These are phyloP conservation scores for Cryptosula pallasiana DNA, from an alignment of 2,888 invertebrate species.

Conservation along the genomic window DNA sequence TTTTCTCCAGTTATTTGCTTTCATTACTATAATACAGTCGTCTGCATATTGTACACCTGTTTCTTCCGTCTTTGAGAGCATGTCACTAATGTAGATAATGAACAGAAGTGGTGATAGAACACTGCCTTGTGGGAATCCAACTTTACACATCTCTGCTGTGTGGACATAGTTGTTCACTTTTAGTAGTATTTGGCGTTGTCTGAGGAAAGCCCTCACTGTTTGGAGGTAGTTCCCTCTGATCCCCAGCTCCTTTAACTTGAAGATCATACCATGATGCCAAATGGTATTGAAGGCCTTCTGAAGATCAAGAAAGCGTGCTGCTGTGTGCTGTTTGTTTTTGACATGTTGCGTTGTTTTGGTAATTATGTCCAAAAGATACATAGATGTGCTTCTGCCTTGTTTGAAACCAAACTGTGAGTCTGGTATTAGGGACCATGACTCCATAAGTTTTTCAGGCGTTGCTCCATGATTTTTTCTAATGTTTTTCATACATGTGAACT, in stretches of 20 bases:
- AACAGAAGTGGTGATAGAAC: too few relatives aligned
- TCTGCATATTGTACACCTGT: too few relatives aligned
- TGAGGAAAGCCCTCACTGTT: background rate
- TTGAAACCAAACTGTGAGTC: background rate
- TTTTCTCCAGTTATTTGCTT: too few relatives aligned
- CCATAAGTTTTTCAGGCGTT: background rate
- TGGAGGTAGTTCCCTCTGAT: background rate
- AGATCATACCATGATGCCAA: background rate
- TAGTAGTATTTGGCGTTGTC: background rate
- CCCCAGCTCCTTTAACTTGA: background rate
- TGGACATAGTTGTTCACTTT: background rate
- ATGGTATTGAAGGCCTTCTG: background rate
- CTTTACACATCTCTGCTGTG: background rate
- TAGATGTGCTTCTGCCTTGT: background rate
- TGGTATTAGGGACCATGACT: background rate
- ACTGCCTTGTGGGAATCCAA: too few relatives aligned
- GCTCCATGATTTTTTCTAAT: background rate
- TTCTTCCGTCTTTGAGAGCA: too few relatives aligned
- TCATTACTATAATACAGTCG: too few relatives aligned
- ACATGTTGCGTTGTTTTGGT: background rate
- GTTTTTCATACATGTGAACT: conserved; percentile 3
- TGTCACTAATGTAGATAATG: too few relatives aligned
- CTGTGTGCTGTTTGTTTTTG: background rate
- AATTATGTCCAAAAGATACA: background rate
- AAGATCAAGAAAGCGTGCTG: background rate